A percentile compares a stretch with the other conserved stretches of the same genome.
These are phyloP conservation scores for Timema podura DNA, from an alignment of 2,888 invertebrate species.

Conservation along the genomic window DNA sequence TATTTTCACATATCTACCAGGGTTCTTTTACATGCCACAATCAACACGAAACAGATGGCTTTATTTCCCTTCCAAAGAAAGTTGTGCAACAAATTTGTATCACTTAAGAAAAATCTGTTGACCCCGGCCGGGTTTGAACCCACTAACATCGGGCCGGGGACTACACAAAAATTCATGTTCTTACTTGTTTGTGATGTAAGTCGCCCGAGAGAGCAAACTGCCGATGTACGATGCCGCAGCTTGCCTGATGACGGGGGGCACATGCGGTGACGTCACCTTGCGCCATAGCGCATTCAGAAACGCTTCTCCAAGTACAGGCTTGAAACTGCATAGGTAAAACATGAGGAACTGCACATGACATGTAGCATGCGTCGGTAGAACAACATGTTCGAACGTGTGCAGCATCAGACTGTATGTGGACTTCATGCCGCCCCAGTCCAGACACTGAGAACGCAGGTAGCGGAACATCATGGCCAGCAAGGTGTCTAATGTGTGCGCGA, in stretches of 20 bases:
- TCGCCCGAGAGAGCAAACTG: conserved; percentile 67
- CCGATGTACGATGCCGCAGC: conserved; percentile 69
- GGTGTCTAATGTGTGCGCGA: conserved; percentile 68
- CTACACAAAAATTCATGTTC: conserved; percentile 30
- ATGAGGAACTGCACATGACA: conserved; percentile 73
- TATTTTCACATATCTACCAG: no score
- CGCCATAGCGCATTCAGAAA: conserved; percentile 71
- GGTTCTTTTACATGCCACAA: no score
- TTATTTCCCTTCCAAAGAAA: no score
- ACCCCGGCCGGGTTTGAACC: no score
- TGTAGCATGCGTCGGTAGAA: conserved; percentile 79
- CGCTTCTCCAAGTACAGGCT: conserved; percentile 54
- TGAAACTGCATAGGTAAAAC: conserved; percentile 69
- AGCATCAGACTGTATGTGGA: conserved; percentile 58
- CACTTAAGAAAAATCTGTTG: no score
- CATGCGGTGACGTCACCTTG: conserved; percentile 63
- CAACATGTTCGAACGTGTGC: conserved; percentile 70
- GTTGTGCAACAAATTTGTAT: no score
- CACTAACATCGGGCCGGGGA: no score
- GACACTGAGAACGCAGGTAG: conserved; percentile 61
- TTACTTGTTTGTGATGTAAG: conserved; percentile 59
- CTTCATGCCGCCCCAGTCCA: conserved; percentile 54
- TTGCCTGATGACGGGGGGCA: conserved; percentile 61
- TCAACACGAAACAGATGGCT: no score
- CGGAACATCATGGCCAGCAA: conserved; percentile 69